phyloP scores from a whole-genome alignment of 2,797 vertebrate genomes.

The Bryconaethiops microstoma region DNA sequence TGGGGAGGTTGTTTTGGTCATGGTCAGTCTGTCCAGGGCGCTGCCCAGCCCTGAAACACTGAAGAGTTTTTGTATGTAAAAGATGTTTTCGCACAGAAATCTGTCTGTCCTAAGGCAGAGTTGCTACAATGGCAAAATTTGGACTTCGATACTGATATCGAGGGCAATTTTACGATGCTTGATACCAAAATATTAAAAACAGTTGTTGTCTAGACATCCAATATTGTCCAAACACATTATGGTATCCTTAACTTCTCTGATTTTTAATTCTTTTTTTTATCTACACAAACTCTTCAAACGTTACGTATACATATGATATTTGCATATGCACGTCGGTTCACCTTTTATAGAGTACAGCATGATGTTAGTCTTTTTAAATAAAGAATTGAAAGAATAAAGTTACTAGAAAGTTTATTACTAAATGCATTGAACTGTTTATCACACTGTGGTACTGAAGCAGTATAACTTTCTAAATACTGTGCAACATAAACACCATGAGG shows the following conservation, averaged over 20 bases:
- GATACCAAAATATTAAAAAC: background rate
- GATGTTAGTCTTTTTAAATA: too few species aligned
- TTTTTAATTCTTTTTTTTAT: too few species aligned
- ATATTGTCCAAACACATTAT: background rate
- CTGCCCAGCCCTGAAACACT: constrained; percentile 64
- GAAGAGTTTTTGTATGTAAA: constrained; percentile 44
- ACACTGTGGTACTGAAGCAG: background rate
- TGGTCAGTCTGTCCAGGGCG: constrained; percentile 49
- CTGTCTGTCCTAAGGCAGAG: constrained; percentile 16
- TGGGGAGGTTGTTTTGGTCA: constrained; percentile 56
- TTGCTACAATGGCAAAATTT: background rate
- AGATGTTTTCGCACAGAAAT: too few species aligned
- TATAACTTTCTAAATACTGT: background rate
- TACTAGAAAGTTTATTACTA: too few species aligned
- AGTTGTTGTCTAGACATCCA: background rate
- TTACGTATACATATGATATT: too few species aligned
- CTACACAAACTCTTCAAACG: too few species aligned
- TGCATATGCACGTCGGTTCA: too few species aligned
- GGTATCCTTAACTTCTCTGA: too few species aligned
- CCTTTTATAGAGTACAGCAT: too few species aligned
- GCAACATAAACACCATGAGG: background rate
- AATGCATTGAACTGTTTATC: too few species aligned
- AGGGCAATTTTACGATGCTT: background rate
- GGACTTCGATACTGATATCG: background rate
- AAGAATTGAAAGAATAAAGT: too few species aligned